phyloP scores from a whole-genome alignment of 64 coral and sea anemone species.

The Acropora tenuis region DNA sequence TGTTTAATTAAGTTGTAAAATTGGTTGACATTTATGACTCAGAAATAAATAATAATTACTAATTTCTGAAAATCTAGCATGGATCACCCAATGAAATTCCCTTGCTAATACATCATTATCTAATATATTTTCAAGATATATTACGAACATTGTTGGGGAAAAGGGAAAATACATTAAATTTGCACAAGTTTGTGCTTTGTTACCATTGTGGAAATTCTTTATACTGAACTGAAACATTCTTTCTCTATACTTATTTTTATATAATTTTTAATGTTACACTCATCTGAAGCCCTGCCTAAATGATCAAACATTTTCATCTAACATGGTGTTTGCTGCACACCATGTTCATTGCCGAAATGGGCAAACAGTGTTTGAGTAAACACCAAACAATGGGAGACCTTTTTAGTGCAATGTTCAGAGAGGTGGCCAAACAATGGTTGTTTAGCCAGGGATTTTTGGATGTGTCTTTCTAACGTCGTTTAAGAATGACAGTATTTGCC shows the following conservation, averaged over 20 bases:
- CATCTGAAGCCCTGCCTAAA: no score
- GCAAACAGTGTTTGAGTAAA: neutral
- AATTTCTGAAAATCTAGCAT: slow-evolving; percentile 8
- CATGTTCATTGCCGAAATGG: neutral
- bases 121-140: slow-evolving; percentile 23
- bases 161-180: no score
- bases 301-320: no score
- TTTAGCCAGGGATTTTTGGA: neutral
- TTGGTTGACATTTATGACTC: slow-evolving; percentile 7
- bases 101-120: slow-evolving; percentile 12
- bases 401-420: neutral
- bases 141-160: slow-evolving; percentile 9
- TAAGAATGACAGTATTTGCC: slow-evolving; percentile 25
- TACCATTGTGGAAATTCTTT: no score
- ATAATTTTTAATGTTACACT: slow-evolving; percentile 1
- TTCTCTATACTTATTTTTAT: neutral
- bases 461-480: neutral
- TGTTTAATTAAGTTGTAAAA: slow-evolving; percentile 6
- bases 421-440: neutral
- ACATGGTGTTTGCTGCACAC: no score
- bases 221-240: no score
- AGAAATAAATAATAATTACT: slow-evolving; percentile 18
- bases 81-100: slow-evolving; percentile 10
- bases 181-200: no score
- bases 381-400: neutral